phyloP scores from a whole-genome alignment of 2,113 vertebrate species.

The Clarias magur region DNA sequence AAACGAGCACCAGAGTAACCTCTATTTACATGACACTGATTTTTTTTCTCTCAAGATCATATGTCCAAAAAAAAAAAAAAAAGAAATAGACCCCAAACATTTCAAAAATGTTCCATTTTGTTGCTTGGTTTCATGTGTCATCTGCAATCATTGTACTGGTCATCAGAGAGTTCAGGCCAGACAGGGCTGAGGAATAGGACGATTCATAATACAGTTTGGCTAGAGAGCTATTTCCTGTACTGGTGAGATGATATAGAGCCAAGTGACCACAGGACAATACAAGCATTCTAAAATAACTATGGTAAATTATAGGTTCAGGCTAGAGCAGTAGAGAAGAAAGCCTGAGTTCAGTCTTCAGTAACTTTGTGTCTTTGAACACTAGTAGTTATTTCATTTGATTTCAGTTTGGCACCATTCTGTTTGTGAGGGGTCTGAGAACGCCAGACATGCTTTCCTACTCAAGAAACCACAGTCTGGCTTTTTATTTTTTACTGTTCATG shows the following conservation, averaged over 20 bases:
- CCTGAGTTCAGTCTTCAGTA: conserved; percentile 40
- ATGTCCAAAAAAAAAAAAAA: too few species aligned
- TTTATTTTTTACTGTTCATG: conserved; percentile 17
- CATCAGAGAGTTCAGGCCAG: conserved; percentile 59
- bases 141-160: conserved; percentile 40
- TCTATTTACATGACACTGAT: background rate
- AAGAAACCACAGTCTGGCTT: conserved; percentile 45
- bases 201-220: conserved; percentile 65
- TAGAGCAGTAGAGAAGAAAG: conserved; percentile 61
- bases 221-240: conserved; percentile 62
- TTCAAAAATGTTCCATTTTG: conserved; percentile 54
- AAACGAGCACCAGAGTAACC: background rate
- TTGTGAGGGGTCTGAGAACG: conserved; percentile 47
- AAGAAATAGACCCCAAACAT: conserved; percentile 39
- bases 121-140: conserved; percentile 59
- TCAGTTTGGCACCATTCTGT: conserved; percentile 68
- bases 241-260: conserved; percentile 63
- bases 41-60: background rate
- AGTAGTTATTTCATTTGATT: conserved; percentile 63
- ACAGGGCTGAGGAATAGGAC: conserved; percentile 59
- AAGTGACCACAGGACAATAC: conserved; percentile 68
- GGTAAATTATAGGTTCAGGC: conserved; percentile 70
- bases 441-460: conserved; percentile 55
- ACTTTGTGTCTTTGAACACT: conserved; percentile 53
- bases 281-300: conserved; percentile 69